Evolutionary conservation across 2,888 invertebrate species (phyloP), one percentile per base, ranked within the genome.

Genomic region (Caenorhabditis angaria): DNA sequence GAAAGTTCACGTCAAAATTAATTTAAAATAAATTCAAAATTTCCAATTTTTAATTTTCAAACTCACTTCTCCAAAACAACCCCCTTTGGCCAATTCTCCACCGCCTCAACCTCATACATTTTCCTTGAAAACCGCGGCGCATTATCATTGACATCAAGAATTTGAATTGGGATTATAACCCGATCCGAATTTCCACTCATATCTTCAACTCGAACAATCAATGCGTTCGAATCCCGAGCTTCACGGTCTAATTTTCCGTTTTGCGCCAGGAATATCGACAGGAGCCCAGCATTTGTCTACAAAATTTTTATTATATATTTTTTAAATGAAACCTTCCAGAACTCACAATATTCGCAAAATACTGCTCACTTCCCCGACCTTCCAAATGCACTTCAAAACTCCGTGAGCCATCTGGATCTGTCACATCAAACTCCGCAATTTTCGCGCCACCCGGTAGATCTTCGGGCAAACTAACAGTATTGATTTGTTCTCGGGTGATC

Each of bases 111-210:
- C 22, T 81, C 67, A 50, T 75, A 73, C 10, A 67, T 61, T 18
- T 63, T 61, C 28, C 60, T 35, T 41, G 51, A 51, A 55, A 83
- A 77, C 51, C 66, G 50, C 1, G 83, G 83, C n/a, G 77, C 54
- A 54, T 83, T 84, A 66, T 86, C 86, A 76, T 87, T 86, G n/a
- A 71, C 72, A 61, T 83, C 83, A 20, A 69, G 60, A 48, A 81
- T 61, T 60, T 61, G 56, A 25, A 83, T 73, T 32, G 66, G 69
- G 14, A 83, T 29, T 47, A 69, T 27, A 18, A 60, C 28, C 6
- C 51, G 24, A 28, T 80, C 76, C 12, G 59, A 54, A 51, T 81
- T 80, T 10, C 68, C 70, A 8, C 76, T 78, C 5, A 56, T 48
- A 61, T 82, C 82, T 0, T 53, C 48, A 1, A 82, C 78, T 51